phyloP scores from a whole-genome alignment of 2,797 vertebrate species.

The Varecia variegata region DNA sequence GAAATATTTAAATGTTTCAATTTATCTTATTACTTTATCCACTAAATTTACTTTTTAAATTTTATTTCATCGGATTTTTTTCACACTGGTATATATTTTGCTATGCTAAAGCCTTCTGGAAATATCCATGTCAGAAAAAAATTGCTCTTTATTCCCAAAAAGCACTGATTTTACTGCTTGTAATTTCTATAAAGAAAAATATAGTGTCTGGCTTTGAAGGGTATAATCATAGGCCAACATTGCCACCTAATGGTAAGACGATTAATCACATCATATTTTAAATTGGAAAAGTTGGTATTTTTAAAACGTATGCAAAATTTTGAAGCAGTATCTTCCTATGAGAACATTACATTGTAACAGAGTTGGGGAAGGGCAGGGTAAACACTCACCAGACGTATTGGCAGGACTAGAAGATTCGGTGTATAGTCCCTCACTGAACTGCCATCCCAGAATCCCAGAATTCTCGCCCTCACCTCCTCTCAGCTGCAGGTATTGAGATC shows the following conservation, averaged over 20 bases:
- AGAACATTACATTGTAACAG: neutral
- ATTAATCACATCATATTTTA: constrained; percentile 23
- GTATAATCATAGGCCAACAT: constrained; percentile 13
- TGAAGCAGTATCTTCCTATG: neutral
- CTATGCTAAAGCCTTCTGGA: neutral
- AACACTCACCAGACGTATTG: neutral
- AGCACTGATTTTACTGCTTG: neutral
- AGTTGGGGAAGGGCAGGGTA: neutral
- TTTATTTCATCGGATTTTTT: constrained; percentile 31
- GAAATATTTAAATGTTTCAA: constrained; percentile 15
- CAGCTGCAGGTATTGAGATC: neutral
- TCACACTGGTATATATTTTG: neutral
- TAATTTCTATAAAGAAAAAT: neutral
- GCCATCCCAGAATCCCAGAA: neutral
- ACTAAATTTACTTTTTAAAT: constrained; percentile 26
- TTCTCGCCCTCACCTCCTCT: neutral
- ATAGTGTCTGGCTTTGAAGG: neutral
- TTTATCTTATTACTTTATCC: neutral
- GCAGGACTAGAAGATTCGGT: neutral
- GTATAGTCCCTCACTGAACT: neutral
- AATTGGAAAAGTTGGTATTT: neutral
- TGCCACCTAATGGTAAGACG: constrained; percentile 37
- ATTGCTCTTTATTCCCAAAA: neutral
- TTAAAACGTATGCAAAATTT: neutral
- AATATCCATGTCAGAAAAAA: neutral